Evolutionary conservation across 1,140 invertebrate species (phyloP).

Genomic region (Euglossa dilemma): DNA sequence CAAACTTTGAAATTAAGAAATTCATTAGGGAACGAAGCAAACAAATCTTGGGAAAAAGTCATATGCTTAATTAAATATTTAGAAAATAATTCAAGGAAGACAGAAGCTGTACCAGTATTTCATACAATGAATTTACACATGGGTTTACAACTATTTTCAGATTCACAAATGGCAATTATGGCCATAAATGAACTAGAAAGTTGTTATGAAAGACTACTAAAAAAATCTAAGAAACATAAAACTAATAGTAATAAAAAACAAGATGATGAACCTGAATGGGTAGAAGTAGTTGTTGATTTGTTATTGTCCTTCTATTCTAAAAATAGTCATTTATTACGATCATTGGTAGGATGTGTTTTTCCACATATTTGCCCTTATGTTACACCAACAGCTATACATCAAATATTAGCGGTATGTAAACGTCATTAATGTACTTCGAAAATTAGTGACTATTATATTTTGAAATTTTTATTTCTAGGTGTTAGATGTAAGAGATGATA

Average conservation of each 20-base stretch:
- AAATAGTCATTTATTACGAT: conserved; percentile 86
- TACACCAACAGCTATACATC: conserved; percentile 86
- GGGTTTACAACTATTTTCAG: conserved; percentile 88
- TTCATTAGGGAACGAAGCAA: conserved; percentile 83
- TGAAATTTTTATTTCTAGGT: conserved; percentile 73
- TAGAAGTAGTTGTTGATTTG: conserved; percentile 90
- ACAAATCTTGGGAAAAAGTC: conserved; percentile 85
- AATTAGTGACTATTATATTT: conserved; percentile 6
- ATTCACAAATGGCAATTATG: conserved; percentile 86
- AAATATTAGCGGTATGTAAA: conserved; percentile 86
- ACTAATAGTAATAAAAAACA: conserved; percentile 62
- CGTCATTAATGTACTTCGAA: conserved; percentile 1
- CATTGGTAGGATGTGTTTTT: conserved; percentile 88
- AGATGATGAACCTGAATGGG: conserved; percentile 87
- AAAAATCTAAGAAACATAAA: conserved; percentile 77
- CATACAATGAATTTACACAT: conserved; percentile 87
- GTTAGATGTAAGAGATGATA: conserved; percentile 86
- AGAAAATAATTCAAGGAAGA: conserved; percentile 77
- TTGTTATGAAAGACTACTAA: conserved; percentile 86
- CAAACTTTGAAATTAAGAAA: conserved; percentile 78
- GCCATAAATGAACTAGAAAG: conserved; percentile 87
- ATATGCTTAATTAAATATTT: conserved; percentile 80
- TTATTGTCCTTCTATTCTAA: conserved; percentile 88
- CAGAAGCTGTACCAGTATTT: conserved; percentile 82
- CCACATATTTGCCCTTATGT: conserved; percentile 88